phyloP scores from a whole-genome alignment of 23 tunicate genomes.

The Diplosoma virens region DNA sequence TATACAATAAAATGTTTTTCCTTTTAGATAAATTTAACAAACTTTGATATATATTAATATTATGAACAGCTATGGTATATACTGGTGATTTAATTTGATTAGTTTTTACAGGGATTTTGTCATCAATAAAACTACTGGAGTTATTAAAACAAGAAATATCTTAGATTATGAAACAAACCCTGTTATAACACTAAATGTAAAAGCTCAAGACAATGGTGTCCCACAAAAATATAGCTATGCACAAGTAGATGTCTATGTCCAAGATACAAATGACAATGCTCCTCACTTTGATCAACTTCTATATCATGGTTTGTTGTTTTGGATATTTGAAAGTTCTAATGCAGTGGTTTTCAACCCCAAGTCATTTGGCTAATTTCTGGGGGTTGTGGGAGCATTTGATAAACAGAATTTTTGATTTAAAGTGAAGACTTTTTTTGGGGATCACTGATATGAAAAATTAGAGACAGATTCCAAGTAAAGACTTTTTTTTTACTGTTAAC shows the following conservation, averaged over 20 bases:
- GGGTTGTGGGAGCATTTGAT: no score
- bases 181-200: constrained; percentile 30
- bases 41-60: not conserved
- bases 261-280: constrained; percentile 82
- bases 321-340: no score
- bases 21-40: no score
- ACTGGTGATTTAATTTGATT: not conserved
- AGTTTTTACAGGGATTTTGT: constrained; percentile 57
- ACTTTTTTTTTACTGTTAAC: no score
- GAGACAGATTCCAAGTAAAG: no score
- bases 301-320: constrained; percentile 61
- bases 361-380: no score
- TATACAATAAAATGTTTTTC: no score
- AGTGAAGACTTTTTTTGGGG: no score
- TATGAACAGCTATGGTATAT: not conserved
- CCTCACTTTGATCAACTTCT: constrained; percentile 69
- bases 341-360: no score
- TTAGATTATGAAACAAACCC: constrained; percentile 57
- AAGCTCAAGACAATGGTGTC: constrained; percentile 70
- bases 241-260: constrained; percentile 50
- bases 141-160: constrained; percentile 28
- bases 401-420: no score
- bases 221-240: constrained; percentile 55
- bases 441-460: no score
- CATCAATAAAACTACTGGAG: constrained; percentile 56